These are phyloP conservation scores for Harpagoxenus sublaevis DNA, from an alignment of 2,888 invertebrate genomes.

Conservation along the genomic window DNA sequence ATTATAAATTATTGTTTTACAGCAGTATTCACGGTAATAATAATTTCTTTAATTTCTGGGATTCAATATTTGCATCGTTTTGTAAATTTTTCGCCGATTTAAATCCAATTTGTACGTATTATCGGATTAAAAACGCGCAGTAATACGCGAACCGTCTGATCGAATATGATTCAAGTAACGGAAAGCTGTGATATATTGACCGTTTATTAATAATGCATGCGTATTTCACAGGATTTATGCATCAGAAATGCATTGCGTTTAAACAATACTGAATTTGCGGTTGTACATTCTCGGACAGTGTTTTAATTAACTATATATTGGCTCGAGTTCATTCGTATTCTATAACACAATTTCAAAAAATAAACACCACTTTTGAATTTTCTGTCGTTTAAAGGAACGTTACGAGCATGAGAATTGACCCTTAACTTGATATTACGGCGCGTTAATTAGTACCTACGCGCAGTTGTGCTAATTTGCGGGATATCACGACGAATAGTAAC, in stretches of 20 bases:
- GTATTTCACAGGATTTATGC: slow-evolving; percentile 8
- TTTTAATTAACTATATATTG: slow-evolving; percentile 11
- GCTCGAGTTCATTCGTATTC: not conserved
- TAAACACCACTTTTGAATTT: not conserved
- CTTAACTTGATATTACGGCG: not conserved
- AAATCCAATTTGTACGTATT: slow-evolving; percentile 5
- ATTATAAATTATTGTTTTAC: not conserved
- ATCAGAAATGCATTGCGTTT: not conserved
- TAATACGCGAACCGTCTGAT: slow-evolving; percentile 3
- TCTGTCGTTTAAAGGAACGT: not conserved
- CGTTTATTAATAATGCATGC: slow-evolving; percentile 22
- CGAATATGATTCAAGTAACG: not conserved
- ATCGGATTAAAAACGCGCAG: not conserved
- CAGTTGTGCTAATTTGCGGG: not conserved
- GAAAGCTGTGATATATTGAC: slow-evolving; percentile 1
- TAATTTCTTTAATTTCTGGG: not conserved
- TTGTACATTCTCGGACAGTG: not conserved
- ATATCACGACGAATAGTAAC: not conserved
- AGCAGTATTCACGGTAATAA: not conserved
- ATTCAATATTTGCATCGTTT: not conserved
- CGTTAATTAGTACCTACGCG: not conserved
- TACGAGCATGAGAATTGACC: not conserved
- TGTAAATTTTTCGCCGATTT: not conserved
- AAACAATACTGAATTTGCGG: slow-evolving; percentile 7
- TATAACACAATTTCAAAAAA: not conserved